phyloP scores from a whole-genome alignment of 2,888 invertebrate genomes.

The Chesias legatella region DNA sequence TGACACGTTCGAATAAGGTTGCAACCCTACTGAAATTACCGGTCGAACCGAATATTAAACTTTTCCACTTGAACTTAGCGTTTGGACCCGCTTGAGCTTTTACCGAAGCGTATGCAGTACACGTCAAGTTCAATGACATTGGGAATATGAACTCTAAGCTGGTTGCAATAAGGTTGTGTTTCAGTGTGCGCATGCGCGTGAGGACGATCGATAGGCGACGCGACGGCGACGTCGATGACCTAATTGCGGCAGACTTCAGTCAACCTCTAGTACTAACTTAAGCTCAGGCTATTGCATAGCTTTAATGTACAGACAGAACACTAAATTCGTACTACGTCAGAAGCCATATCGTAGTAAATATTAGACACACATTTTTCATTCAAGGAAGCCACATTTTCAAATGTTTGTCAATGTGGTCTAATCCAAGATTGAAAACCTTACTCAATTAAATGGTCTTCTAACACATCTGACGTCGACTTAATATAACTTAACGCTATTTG shows the following conservation, averaged over 20 bases:
- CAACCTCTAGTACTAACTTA: constrained; percentile 10
- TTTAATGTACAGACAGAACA: constrained; percentile 4
- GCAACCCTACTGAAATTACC: constrained; percentile 10
- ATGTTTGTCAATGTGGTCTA: too few species aligned
- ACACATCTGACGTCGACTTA: too few species aligned
- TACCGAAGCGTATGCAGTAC: constrained; percentile 5
- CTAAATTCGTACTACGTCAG: background rate
- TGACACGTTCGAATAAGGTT: constrained; percentile 18
- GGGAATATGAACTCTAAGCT: constrained; percentile 25
- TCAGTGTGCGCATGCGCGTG: constrained; percentile 55
- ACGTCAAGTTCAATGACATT: constrained; percentile 17
- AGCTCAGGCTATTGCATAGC: background rate
- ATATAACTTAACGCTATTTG: too few species aligned
- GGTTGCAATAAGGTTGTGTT: constrained; percentile 27
- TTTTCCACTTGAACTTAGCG: constrained; percentile 1
- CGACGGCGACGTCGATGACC: constrained; percentile 66
- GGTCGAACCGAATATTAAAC: background rate
- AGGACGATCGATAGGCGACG: constrained; percentile 64
- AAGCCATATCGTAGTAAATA: too few species aligned
- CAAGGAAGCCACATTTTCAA: too few species aligned
- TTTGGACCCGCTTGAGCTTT: background rate
- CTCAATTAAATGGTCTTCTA: too few species aligned
- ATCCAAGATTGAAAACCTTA: too few species aligned
- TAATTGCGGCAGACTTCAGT: constrained; percentile 43
- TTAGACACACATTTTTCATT: too few species aligned